These are phyloP conservation scores for Sapayoa aenigma DNA, from an alignment of 2,113 vertebrate species.

Conservation along the genomic window DNA sequence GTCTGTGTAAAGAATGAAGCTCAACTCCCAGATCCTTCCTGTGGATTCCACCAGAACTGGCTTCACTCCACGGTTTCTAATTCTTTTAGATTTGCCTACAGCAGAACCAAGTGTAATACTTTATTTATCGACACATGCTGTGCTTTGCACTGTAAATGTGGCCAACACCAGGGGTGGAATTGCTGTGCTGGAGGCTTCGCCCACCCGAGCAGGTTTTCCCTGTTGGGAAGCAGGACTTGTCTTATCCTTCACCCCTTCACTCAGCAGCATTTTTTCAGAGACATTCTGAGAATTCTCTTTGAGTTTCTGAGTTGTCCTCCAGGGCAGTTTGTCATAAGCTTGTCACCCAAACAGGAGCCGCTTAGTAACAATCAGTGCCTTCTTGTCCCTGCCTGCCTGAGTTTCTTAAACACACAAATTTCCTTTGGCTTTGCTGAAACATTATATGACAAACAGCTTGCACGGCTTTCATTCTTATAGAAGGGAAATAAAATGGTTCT, in stretches of 20 bases:
- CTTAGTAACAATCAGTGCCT: not conserved
- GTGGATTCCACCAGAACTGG: no score
- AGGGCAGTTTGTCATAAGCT: not conserved
- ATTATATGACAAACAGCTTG: not conserved
- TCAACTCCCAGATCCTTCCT: not conserved
- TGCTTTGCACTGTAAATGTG: not conserved
- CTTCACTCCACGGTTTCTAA: rapidly evolving
- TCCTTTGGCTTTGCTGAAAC: not conserved
- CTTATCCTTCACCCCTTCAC: not conserved
- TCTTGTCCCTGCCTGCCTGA: not conserved
- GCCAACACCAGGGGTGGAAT: not conserved
- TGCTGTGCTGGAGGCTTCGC: rapidly evolving
- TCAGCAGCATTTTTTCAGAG: not conserved
- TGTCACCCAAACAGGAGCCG: not conserved
- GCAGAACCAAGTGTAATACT: rapidly evolving
- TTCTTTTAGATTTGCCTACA: not conserved
- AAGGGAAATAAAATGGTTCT: not conserved
- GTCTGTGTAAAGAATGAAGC: not conserved
- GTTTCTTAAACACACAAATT: not conserved
- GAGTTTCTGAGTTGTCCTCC: not conserved
- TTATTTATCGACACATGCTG: not conserved
- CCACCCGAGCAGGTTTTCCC: not conserved
- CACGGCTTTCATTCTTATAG: not conserved
- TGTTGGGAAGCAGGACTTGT: not conserved
- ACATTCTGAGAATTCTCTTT: not conserved